These are phyloP conservation scores for Bombus difficillimus DNA, from an alignment of 1,140 invertebrate species.

Conservation along the genomic window DNA sequence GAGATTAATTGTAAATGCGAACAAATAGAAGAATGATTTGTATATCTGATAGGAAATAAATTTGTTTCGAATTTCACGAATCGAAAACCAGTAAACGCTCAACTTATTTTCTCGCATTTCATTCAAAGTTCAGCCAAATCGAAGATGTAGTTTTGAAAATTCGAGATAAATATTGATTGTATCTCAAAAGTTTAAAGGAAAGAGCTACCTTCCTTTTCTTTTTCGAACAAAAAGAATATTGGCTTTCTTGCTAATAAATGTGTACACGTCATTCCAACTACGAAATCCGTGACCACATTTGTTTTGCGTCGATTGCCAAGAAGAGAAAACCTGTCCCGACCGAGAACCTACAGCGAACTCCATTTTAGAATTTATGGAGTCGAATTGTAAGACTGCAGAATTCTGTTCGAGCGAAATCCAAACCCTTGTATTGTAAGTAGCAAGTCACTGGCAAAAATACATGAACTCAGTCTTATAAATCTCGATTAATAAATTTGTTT, in stretches of 20 bases:
- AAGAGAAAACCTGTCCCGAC: neutral
- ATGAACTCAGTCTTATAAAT: neutral
- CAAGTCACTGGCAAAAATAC: neutral
- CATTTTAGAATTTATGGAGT: constrained; percentile 5
- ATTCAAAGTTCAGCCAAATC: neutral
- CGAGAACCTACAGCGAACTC: neutral
- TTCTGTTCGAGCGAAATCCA: neutral
- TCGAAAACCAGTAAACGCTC: no score
- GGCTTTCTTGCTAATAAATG: neutral
- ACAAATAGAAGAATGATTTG: neutral
- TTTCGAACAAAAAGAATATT: neutral
- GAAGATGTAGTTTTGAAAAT: neutral
- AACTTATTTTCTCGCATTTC: neutral
- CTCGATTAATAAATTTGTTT: neutral
- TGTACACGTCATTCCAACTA: neutral
- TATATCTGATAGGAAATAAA: neutral
- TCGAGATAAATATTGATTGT: neutral
- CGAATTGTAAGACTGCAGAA: neutral
- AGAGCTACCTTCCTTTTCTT: neutral
- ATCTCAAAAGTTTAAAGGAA: neutral
- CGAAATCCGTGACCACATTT: neutral
- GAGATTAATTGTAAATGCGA: neutral
- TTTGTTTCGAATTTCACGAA: neutral
- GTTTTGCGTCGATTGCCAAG: constrained; percentile 9
- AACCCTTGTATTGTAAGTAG: neutral